phyloP scores from a whole-genome alignment of 2,888 invertebrate genomes.

The Horisme vitalbata region DNA sequence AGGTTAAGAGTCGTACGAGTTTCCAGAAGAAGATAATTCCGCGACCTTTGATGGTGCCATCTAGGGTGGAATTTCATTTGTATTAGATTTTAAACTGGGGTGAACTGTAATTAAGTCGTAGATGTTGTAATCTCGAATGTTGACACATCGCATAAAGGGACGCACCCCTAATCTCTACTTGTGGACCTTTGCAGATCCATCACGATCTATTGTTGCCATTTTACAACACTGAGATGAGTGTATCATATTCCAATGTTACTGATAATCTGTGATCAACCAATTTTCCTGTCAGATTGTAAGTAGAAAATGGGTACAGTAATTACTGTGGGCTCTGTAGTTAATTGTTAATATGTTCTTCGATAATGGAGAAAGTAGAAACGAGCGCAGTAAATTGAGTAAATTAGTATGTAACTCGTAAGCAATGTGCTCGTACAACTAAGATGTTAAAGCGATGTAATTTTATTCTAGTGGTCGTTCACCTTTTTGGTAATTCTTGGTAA shows the following conservation, averaged over 20 bases:
- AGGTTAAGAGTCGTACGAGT: conserved; percentile 12
- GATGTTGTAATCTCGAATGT: conserved; percentile 55
- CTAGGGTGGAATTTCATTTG: conserved; percentile 23
- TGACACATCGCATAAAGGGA: conserved; percentile 51
- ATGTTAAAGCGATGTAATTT: too few relatives aligned
- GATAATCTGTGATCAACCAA: conserved; percentile 26
- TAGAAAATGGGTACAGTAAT: conserved; percentile 23
- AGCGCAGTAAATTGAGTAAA: conserved; percentile 3
- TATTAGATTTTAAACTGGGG: conserved; percentile 34
- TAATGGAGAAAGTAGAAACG: conserved; percentile 22
- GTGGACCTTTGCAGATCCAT: conserved; percentile 29
- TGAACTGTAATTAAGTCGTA: conserved; percentile 39
- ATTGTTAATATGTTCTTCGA: conserved; percentile 22
- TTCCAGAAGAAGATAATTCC: not conserved
- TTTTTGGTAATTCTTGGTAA: too few relatives aligned
- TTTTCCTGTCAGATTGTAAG: conserved; percentile 32
- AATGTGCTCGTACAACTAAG: not conserved
- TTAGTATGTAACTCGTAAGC: not conserved
- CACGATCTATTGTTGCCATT: conserved; percentile 30
- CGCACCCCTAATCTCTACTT: conserved; percentile 36
- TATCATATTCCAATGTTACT: conserved; percentile 19
- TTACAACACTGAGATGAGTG: conserved; percentile 29
- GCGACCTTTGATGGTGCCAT: conserved; percentile 11
- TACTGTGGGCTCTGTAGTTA: conserved; percentile 16
- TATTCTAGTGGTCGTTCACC: too few relatives aligned